Evolutionary conservation across 2,888 invertebrate species (phyloP), one percentile per base, ranked within the genome.

Genomic region (Dryomyza anilis): DNA sequence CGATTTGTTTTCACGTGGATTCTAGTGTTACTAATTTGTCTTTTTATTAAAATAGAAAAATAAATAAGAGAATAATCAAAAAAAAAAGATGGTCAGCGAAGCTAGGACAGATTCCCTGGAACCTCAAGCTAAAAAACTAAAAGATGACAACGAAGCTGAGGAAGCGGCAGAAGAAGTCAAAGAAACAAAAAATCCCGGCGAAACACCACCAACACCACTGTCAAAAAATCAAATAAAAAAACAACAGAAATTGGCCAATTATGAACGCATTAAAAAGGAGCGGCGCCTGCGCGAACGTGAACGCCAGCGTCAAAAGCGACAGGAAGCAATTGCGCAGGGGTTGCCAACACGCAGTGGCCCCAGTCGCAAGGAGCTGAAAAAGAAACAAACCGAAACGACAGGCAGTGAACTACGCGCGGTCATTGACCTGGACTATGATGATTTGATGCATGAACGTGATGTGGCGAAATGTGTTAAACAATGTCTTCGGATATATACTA

Each of bases 341-440:
- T 83, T 91, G 62, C 87, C 89, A 65, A 77, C 90, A 39, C 73
- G 74, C 5, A 70, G 65, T 3, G 93, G 93, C 0, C 94, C 94
- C 0, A 91, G 90, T 43, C 87, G 95, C 65, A 95, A 94, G 83
- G 86, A 87, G 65, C 81, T 96, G 12, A 95, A 95, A 50, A 74
- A 76, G 1, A 67, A 65, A 0, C 74, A 76, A 39, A 30, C 10
- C 39, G 46, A 85, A 87, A 87, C 48, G 86, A 88, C 69, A 56
- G 29, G 86, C 86, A 67, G 69, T 8, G 58, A 69, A 0, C 0
- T 79, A 8, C 69, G 68, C 10, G 73, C 98, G 16, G 91, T 91
- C 16, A 89, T 98, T 71, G 98, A 98, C 80, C 88, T 96, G 77
- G 93, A 94, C 76, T 97, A 95, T 81, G 95, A 96, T 78, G 86